phyloP scores from a whole-genome alignment of 2,113 vertebrate species.

The Typhlomys cinereus region DNA sequence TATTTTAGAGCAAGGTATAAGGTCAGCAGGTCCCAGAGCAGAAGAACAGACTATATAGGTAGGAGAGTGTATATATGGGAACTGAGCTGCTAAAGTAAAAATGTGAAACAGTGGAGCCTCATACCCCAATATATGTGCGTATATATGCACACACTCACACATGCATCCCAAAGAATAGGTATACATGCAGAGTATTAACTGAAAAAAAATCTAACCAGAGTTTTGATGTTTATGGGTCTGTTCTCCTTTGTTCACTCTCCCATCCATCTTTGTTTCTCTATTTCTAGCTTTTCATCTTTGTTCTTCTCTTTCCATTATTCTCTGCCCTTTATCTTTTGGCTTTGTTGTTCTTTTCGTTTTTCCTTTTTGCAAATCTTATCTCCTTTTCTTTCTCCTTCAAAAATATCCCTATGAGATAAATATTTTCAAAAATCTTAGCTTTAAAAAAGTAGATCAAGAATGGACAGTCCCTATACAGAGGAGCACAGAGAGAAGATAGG shows the following conservation, averaged over 20 bases:
- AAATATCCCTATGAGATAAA: background rate
- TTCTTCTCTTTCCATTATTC: background rate
- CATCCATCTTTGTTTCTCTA: background rate
- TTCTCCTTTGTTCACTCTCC: background rate
- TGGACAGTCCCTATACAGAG: no score
- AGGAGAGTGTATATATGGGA: background rate
- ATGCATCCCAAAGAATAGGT: background rate
- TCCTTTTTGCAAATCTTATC: background rate
- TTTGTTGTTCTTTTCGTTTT: background rate
- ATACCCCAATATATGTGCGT: background rate
- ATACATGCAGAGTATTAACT: background rate
- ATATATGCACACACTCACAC: background rate
- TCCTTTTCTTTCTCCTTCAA: background rate
- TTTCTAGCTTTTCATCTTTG: background rate
- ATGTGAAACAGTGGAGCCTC: background rate
- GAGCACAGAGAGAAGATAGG: no score
- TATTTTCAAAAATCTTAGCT: no score
- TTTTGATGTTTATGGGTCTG: background rate
- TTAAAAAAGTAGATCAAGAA: no score
- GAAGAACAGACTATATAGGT: background rate
- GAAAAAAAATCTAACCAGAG: background rate
- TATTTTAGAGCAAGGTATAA: background rate
- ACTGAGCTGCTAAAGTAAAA: background rate
- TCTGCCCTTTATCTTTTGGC: background rate
- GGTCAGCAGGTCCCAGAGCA: no score